phyloP scores from a whole-genome alignment of 1,140 invertebrate species.

The Rhysida immarginata region DNA sequence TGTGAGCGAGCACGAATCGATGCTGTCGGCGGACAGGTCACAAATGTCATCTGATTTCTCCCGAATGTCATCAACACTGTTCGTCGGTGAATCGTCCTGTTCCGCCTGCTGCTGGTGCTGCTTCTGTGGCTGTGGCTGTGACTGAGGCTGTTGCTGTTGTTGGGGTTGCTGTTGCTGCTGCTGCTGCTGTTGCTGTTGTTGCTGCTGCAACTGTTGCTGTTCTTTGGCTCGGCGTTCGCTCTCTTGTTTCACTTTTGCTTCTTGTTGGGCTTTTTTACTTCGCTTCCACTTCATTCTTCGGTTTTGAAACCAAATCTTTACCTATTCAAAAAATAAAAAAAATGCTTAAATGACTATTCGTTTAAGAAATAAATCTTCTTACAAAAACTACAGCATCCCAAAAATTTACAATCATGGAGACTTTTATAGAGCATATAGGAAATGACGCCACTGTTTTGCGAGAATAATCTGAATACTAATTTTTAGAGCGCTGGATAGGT shows the following conservation, averaged over 20 bases:
- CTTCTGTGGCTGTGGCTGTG: conserved; percentile 2
- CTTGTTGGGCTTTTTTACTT: conserved; percentile 81
- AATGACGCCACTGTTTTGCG: no score
- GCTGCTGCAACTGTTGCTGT: not conserved
- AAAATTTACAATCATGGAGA: no score
- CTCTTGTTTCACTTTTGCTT: conserved; percentile 24
- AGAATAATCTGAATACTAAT: no score
- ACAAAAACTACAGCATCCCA: not conserved
- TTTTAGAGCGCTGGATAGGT: no score
- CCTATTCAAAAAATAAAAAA: conserved; percentile 28
- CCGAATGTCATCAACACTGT: not conserved
- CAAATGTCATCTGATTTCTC: not conserved
- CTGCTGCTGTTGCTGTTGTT: not conserved
- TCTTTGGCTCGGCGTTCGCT: conserved; percentile 5
- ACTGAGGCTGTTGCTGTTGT: conserved; percentile 1
- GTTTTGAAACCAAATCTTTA: conserved; percentile 95
- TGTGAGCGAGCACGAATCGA: not conserved
- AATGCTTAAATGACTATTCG: not conserved
- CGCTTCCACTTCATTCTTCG: conserved; percentile 90
- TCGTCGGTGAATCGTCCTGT: not conserved
- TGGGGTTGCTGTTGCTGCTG: not conserved
- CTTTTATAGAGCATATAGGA: no score
- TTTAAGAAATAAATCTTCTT: not conserved
- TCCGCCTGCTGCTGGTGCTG: not conserved
- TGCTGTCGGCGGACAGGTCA: not conserved